Base-by-base conservation (phyloP, 2,797 vertebrate species). In the Siniperca undulata region DNA sequence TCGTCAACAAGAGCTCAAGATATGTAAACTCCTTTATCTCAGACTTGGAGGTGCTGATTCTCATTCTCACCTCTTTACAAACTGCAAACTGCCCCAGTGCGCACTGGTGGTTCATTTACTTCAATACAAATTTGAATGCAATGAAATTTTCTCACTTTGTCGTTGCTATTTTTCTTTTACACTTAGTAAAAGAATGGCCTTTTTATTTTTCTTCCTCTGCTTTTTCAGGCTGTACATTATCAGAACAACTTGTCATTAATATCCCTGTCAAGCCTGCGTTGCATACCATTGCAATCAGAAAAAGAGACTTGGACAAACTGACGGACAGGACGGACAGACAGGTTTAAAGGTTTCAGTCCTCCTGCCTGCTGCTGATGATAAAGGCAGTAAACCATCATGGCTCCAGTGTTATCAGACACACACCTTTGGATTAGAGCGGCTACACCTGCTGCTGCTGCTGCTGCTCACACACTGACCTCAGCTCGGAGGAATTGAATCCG, bases 331-430 rank as follows among this genome's bases (percentile, higher is more conserved):
- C 42, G 24, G 58, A 71, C 70, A 58, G 74, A 42, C 70, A 52
- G 78, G 66, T 74, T 48, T 55, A 17, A 7, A 5, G 0, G 72
- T 59, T 22, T 82, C 44, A 17, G 30, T 1, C 78, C 5, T 69
- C 3, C 36, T 17, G 4, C 64, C 22, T 17, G 24, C 64, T 58
- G 61, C 58, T 12, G 69, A 20, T 78, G 72, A 88, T 90, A 86
- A 86, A 82, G 61, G 78, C 72, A 65, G 52, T 87, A 88, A 89
- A 81, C 48, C 68, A 50, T 85, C 46, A 22, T 52, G 81, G 50
- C 84, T 80, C 34, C 67, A 30, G 66, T 16, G 76, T 88, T 89
- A 92, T 93, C 88, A 78, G 42, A 78, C 78, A 69, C 80, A 88
- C 80, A 88, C 81, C 79, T 90, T 70, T 55, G 74, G 75, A 82